phyloP scores from a whole-genome alignment of 2,797 vertebrate species.

The Syngnathus acus region DNA sequence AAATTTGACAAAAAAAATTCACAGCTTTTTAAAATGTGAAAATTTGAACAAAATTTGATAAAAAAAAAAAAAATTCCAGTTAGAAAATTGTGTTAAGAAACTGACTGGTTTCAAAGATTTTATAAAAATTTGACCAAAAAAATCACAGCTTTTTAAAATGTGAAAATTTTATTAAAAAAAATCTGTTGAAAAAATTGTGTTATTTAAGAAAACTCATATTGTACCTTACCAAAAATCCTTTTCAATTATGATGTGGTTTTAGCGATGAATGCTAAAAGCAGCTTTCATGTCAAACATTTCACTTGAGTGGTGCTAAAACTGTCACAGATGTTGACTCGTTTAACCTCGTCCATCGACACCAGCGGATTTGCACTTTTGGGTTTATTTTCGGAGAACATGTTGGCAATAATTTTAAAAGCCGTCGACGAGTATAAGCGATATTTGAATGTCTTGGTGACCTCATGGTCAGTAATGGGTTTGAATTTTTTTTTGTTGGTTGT shows the following conservation, averaged over 20 bases:
- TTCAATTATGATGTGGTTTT: not conserved
- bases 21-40: too few species aligned
- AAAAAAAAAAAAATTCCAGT: too few species aligned
- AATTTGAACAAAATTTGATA: too few species aligned
- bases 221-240: not conserved
- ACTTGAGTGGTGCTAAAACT: not conserved
- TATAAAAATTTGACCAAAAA: too few species aligned
- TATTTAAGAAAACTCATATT: too few species aligned
- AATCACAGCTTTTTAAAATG: too few species aligned
- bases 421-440: not conserved
- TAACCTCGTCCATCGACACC: slow-evolving; percentile 3
- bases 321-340: slow-evolving; percentile 1
- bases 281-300: not conserved
- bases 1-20: too few species aligned
- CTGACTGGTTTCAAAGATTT: too few species aligned
- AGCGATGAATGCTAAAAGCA: not conserved
- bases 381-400: not conserved
- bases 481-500: not conserved
- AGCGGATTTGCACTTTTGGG: not conserved
- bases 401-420: not conserved
- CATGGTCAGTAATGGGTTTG: too few species aligned
- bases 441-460: not conserved
- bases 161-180: too few species aligned
- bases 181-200: too few species aligned
- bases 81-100: too few species aligned